These are phyloP conservation scores for Lepilemur ruficaudatus DNA, from an alignment of 2,797 vertebrate species.

Conservation along the genomic window DNA sequence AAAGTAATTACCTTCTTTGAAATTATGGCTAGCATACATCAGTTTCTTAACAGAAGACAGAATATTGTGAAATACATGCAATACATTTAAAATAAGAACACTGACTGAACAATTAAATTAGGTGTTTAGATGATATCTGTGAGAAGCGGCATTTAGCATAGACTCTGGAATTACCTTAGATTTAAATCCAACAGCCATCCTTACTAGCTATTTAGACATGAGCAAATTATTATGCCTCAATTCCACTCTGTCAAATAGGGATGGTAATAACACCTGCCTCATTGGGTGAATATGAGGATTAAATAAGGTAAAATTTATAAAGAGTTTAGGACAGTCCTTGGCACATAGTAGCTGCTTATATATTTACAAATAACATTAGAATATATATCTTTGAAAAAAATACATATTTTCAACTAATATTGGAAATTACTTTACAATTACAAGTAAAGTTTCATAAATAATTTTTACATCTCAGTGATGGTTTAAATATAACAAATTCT, in stretches of 20 bases:
- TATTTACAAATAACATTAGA: background rate
- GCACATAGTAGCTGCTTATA: background rate
- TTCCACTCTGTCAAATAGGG: background rate
- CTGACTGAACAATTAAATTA: background rate
- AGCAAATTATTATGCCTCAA: background rate
- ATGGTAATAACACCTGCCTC: background rate
- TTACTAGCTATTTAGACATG: background rate
- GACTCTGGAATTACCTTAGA: background rate
- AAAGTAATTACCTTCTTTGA: conserved; percentile 9
- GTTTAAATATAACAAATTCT: background rate
- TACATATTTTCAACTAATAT: background rate
- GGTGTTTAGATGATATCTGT: background rate
- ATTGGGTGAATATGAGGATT: background rate
- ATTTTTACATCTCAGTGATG: background rate
- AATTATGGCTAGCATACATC: background rate
- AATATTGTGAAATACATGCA: background rate
- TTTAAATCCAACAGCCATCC: background rate
- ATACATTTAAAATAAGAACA: conserved; percentile 17
- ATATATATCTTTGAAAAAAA: background rate
- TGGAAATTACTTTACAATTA: background rate
- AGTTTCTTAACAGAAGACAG: background rate
- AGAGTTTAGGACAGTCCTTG: background rate
- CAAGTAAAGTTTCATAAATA: background rate
- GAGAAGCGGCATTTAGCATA: background rate
- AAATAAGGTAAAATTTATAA: background rate